These are phyloP conservation scores for Epistrophe eligans DNA, from an alignment of 2,888 invertebrate genomes.

Conservation along the genomic window DNA sequence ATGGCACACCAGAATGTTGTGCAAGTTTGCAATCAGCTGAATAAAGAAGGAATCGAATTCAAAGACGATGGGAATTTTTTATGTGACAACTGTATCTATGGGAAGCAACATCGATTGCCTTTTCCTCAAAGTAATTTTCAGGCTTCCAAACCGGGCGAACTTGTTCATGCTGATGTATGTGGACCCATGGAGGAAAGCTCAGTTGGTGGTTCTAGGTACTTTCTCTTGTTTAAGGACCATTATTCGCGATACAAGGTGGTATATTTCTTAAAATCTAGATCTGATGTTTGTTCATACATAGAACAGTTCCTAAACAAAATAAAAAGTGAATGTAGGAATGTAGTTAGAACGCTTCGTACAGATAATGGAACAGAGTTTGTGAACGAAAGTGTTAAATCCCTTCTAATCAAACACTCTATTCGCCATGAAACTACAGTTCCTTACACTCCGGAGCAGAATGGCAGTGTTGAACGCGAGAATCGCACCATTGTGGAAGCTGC, in stretches of 20 bases:
- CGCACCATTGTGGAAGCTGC: slow-evolving; percentile 71
- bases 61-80: slow-evolving; percentile 49
- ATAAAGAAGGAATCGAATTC: slow-evolving; percentile 58
- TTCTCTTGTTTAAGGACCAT: no score
- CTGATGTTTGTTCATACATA: no score
- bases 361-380: no score
- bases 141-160: slow-evolving; percentile 59
- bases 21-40: slow-evolving; percentile 74
- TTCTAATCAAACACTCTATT: no score
- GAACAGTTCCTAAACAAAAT: no score
- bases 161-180: slow-evolving; percentile 72
- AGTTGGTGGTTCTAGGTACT: no score
- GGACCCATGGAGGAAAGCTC: slow-evolving; percentile 66
- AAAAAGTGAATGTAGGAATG: no score
- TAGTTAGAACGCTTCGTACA: no score
- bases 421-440: no score
- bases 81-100: slow-evolving; percentile 76
- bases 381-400: no score
- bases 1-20: slow-evolving; percentile 76
- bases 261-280: no score
- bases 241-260: no score
- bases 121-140: slow-evolving; percentile 63
- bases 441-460: slow-evolving; percentile 64
- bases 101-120: slow-evolving; percentile 75
- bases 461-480: slow-evolving; percentile 63